These are phyloP conservation scores for Atrina japonica DNA, from an alignment of 2,888 invertebrate genomes.

Conservation along the genomic window DNA sequence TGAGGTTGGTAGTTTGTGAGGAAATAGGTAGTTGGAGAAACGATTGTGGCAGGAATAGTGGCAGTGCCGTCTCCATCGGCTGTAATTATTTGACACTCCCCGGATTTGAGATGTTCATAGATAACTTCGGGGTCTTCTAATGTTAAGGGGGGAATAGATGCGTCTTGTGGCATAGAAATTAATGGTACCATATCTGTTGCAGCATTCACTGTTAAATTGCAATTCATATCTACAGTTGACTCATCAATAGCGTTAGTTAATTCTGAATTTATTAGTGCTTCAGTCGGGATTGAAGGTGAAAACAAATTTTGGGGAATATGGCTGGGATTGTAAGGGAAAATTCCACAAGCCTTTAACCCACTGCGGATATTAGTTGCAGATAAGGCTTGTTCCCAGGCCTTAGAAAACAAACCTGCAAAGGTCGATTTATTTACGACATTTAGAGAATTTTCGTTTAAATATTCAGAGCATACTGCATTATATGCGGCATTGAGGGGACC, in stretches of 20 bases:
- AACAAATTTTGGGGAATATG: not conserved
- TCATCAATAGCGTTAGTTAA: not conserved
- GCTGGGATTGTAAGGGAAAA: slow-evolving; percentile 3
- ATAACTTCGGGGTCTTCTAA: not conserved
- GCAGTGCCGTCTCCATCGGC: not conserved
- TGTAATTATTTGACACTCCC: not conserved
- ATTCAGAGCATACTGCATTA: slow-evolving; percentile 44
- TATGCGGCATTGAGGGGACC: slow-evolving; percentile 48
- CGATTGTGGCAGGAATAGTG: not conserved
- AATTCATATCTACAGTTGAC: no score
- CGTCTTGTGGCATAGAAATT: not conserved
- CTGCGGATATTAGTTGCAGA: slow-evolving; percentile 28
- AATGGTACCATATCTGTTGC: not conserved
- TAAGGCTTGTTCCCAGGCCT: slow-evolving; percentile 42
- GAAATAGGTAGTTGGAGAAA: not conserved
- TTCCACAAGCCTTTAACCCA: slow-evolving; percentile 44
- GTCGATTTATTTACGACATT: slow-evolving; percentile 38
- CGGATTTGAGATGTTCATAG: not conserved
- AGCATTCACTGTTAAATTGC: not conserved
- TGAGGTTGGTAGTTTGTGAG: not conserved
- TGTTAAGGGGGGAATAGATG: not conserved
- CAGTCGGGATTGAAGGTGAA: slow-evolving; percentile 7
- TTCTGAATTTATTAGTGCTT: not conserved
- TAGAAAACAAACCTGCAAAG: slow-evolving; percentile 42
- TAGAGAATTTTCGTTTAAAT: slow-evolving; percentile 30